Evolutionary conservation across 30 jellyfish, hydroid and myxozoan genomes (phyloP).

Genomic region (Chironex yamaguchii): DNA sequence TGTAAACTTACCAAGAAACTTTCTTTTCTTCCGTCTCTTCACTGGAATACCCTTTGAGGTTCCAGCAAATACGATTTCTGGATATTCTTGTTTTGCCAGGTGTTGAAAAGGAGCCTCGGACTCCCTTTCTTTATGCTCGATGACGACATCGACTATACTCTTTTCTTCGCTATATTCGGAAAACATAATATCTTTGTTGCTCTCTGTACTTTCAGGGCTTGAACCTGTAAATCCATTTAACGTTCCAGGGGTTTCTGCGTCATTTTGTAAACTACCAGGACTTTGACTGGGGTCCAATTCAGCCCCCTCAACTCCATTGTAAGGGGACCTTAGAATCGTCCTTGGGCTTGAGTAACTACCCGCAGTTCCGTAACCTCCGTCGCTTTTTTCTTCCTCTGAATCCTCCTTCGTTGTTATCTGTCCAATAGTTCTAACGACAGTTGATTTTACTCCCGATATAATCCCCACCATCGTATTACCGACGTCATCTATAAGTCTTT

Average conservation of each 20-base stretch:
- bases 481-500: slow-evolving; percentile 87
- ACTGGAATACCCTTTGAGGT: slow-evolving; percentile 80
- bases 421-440: slow-evolving; percentile 84
- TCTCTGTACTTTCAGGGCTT: neutral
- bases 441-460: slow-evolving; percentile 85
- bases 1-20: neutral
- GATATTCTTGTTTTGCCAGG: slow-evolving; percentile 74
- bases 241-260: neutral
- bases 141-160: slow-evolving; percentile 34
- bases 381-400: slow-evolving; percentile 81
- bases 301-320: too few species aligned
- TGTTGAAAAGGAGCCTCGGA: slow-evolving; percentile 79
- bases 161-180: neutral
- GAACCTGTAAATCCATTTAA: too few species aligned
- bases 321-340: slow-evolving; percentile 1
- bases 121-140: slow-evolving; percentile 76
- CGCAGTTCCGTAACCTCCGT: slow-evolving; percentile 51
- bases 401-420: slow-evolving; percentile 85
- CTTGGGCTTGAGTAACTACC: slow-evolving; percentile 59
- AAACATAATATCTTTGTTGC: neutral
- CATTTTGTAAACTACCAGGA: neutral
- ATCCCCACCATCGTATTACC: slow-evolving; percentile 82
- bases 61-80: slow-evolving; percentile 96
- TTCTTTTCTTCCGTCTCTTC: slow-evolving; percentile 18
- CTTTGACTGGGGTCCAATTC: neutral